Evolutionary conservation across 1,140 invertebrate genomes (phyloP), one percentile per base, ranked within the genome.

Genomic region (Brachionus rubens): DNA sequence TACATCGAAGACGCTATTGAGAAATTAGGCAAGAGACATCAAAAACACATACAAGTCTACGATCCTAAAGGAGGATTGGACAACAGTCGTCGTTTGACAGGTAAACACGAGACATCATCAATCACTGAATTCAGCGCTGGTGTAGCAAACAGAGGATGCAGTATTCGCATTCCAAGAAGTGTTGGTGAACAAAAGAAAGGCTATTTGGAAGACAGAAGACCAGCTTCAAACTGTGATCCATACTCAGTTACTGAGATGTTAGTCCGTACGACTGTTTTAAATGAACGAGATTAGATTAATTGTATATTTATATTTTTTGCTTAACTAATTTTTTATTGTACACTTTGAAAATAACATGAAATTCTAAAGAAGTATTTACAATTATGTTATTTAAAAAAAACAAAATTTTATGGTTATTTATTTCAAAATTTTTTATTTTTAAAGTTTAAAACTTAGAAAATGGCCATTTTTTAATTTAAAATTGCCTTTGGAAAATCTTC

Each of bases 181-280:
- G 76, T 77, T 9, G 91, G 91, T 3, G 92, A 93, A 79, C 91
- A 92, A 1, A 90, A 91, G 80, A n/a, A n/a, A 26, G 94, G 94
- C 2, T 97, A 96, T 82, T 85, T 97, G 75, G 94, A 97, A 83
- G 94, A 98, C 84, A 87, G 94, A 76, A 87, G 94, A 81, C 94
- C 94, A 10, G 89, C 93, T 3, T 94, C 93, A 77, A 97, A 97
- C 85, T 93, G 91, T 82, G 93, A 96, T 84, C 93, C 94, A 0
- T 96, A 96, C 85, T 82, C 79, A 7, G 84, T 84, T 1, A 82
- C 82, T 47, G 83, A 84, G 59, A 79, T 81, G 12, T 56, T 85
- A 14, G 78, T 82, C 19, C 78, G 79, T 30, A 83, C 82, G 3
- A 79, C 79, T 3, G 52, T 83, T 16, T 75, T 84, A 16, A 50